Evolutionary conservation across 2,797 vertebrate genomes (phyloP), one percentile per base, ranked within the genome.

Genomic region (Sebastes kiyomatsui): DNA sequence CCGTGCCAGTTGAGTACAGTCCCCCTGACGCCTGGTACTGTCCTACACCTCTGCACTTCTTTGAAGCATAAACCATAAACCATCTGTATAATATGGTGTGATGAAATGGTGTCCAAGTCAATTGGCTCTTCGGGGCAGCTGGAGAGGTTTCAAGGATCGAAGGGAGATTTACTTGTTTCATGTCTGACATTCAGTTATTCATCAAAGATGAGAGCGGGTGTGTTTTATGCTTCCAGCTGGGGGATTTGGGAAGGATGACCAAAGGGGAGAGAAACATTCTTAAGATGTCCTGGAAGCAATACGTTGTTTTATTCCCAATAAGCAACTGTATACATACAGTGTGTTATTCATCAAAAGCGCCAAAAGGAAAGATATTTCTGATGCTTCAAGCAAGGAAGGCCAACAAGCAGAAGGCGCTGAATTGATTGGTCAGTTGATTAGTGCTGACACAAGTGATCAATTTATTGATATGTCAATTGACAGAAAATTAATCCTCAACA

Each of bases 21-120:
- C 77, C 93, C 92, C 90, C 42, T 5, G 86, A 92, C 33, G 46
- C 82, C 72, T 22, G 67, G 30, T 33, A 67, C 86, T 72, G 85
- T 90, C 91, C 91, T 85, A 81, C 89, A 91, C 88, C 86, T 84
- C 82, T 85, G 88, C 88, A 80, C 88, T 82, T 77, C 87, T 89
- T 67, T 83, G 80, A 89, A 90, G 88, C 87, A 88, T 33, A 83
- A 86, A 84, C 88, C 87, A 93, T 93, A 94, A 92, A 91, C 83
- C 91, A 91, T 93, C 91, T 88, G 92, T 87, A 86, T 82, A 85
- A 90, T 91, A 85, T 23, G 79, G 59, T 72, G 76, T 65, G 79
- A 86, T 80, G 88, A 87, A 88, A 84, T 55, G 79, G 79, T 49
- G 81, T 93, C 92, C 83, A 56, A 87, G 80, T 86, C 90, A 85